phyloP scores from a whole-genome alignment of 1,140 invertebrate species.

The Drosophila simulans region DNA sequence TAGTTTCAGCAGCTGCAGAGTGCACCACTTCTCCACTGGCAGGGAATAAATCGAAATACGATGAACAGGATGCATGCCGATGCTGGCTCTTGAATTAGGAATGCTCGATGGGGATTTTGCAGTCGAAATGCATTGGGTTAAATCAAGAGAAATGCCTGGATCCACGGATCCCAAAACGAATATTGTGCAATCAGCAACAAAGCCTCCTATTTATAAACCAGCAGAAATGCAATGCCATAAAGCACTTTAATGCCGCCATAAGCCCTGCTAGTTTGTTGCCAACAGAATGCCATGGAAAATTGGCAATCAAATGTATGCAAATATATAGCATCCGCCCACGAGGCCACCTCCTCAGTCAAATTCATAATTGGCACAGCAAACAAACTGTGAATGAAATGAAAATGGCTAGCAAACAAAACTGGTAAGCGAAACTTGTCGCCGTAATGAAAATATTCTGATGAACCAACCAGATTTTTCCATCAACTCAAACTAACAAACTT shows the following conservation, averaged over 20 bases:
- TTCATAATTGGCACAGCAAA: constrained; percentile 35
- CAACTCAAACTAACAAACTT: constrained; percentile 31
- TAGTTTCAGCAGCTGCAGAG: constrained; percentile 26
- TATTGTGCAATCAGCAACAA: neutral
- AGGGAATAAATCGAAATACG: neutral
- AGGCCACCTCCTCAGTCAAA: neutral
- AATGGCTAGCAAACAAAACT: constrained; percentile 27
- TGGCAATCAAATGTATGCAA: constrained; percentile 27
- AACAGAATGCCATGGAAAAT: constrained; percentile 12
- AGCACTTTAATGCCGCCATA: constrained; percentile 8
- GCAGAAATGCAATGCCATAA: constrained; percentile 9
- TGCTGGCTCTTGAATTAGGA: constrained; percentile 12
- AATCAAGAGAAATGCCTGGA: neutral
- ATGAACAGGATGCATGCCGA: neutral
- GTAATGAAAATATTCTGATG: constrained; percentile 29
- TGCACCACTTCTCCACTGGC: constrained; percentile 19
- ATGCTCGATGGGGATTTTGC: constrained; percentile 1
- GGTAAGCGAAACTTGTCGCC: constrained; percentile 23
- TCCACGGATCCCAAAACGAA: neutral
- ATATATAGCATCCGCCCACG: neutral
- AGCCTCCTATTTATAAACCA: neutral
- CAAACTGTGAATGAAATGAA: constrained; percentile 15
- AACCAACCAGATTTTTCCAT: neutral
- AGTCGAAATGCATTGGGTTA: neutral
- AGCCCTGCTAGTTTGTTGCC: constrained; percentile 13